phyloP scores from a whole-genome alignment of 2,888 invertebrate genomes.

The Eristalis intricaria region DNA sequence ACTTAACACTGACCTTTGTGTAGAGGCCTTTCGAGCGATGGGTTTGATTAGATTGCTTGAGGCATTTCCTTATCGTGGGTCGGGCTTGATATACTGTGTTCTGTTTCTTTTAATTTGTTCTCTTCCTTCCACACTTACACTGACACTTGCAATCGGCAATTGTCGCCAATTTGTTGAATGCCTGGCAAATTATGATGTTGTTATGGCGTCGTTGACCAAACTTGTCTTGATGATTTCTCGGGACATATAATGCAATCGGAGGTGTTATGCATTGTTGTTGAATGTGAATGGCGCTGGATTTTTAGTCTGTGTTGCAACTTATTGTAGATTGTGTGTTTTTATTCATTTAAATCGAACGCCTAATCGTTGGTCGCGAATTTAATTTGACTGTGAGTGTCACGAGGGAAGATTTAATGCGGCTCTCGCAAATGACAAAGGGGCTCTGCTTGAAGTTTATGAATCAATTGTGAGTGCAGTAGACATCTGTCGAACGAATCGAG shows the following conservation, averaged over 20 bases:
- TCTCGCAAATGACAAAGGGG: not conserved
- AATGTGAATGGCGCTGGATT: not conserved
- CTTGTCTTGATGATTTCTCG: slow-evolving; percentile 4
- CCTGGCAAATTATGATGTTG: slow-evolving; percentile 15
- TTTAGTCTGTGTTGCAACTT: slow-evolving; percentile 19
- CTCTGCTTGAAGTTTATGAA: not conserved
- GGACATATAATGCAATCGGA: slow-evolving; percentile 13
- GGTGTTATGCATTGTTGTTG: slow-evolving; percentile 4
- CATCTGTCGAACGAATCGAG: not conserved
- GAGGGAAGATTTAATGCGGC: not conserved
- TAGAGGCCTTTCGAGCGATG: slow-evolving; percentile 14
- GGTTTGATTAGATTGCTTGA: not conserved
- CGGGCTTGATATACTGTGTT: not conserved
- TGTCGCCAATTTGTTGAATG: slow-evolving; percentile 17
- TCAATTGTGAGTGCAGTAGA: not conserved
- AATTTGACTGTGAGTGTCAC: not conserved
- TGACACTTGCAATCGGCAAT: not conserved
- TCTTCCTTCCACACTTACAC: not conserved
- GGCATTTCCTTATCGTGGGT: slow-evolving; percentile 20
- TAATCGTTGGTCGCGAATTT: not conserved
- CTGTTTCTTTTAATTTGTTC: not conserved
- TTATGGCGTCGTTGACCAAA: slow-evolving; percentile 15
- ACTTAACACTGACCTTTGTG: slow-evolving; percentile 49
- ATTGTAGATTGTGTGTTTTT: not conserved
- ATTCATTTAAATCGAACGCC: not conserved